Conservation (phyloP, 2,113 vertebrate species). For the Crotalus horridus region DNA sequence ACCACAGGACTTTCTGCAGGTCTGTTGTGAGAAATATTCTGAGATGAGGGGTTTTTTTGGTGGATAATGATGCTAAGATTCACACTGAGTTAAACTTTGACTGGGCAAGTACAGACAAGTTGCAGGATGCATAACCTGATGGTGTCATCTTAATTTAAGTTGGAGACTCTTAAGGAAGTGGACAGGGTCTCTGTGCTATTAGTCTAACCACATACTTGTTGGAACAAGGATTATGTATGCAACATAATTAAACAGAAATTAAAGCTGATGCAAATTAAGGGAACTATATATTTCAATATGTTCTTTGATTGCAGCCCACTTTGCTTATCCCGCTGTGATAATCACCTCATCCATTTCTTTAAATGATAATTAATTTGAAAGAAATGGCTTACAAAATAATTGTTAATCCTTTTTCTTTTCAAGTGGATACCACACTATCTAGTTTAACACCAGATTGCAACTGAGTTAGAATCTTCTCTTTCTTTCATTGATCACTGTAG, state of each 20-base stretch:
- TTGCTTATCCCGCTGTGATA: slow-evolving; percentile 12
- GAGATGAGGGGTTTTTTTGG: neutral
- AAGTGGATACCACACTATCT: neutral
- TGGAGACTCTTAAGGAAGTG: neutral
- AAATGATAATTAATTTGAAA: neutral
- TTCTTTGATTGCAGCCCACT: slow-evolving; percentile 15
- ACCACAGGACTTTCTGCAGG: neutral
- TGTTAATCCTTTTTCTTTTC: neutral
- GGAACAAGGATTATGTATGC: neutral
- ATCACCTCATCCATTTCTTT: neutral
- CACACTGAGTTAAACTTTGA: neutral
- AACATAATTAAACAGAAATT: slow-evolving; percentile 11
- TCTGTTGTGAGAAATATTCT: neutral
- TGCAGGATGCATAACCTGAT: neutral
- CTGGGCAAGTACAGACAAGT: neutral
- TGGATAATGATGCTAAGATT: neutral
- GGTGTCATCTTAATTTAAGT: neutral
- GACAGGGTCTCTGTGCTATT: neutral
- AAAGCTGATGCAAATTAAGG: slow-evolving; percentile 10
- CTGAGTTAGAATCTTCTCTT: neutral
- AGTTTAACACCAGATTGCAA: neutral
- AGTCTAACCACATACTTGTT: neutral
- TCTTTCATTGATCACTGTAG: neutral
- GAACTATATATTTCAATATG: neutral
- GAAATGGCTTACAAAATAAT: neutral